Evolutionary conservation across 2,113 vertebrate genomes (phyloP).

Genomic region (Panthera leo): DNA sequence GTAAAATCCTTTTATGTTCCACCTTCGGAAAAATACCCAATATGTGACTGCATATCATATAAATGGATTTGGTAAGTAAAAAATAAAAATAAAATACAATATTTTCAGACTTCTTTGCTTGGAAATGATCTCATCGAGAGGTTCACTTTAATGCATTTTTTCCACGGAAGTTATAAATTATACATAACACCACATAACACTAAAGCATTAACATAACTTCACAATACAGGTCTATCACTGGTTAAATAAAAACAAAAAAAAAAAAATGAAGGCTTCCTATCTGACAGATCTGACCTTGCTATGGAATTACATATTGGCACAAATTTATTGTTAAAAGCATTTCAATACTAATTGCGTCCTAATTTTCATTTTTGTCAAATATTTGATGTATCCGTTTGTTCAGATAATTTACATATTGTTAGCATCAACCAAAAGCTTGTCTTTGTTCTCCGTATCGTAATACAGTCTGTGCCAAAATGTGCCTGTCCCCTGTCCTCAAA

Average conservation of each 20-base stretch:
- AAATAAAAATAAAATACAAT: slow-evolving; percentile 42
- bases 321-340: slow-evolving; percentile 41
- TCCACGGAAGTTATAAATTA: slow-evolving; percentile 79
- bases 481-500: background rate
- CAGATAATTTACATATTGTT: background rate
- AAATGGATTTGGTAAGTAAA: slow-evolving; percentile 71
- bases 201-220: slow-evolving; percentile 82
- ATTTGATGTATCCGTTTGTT: background rate
- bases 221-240: slow-evolving; percentile 65
- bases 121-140: slow-evolving; percentile 76
- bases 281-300: slow-evolving; percentile 4
- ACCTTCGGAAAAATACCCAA: slow-evolving; percentile 45
- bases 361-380: slow-evolving; percentile 29
- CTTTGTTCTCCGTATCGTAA: background rate
- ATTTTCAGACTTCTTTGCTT: slow-evolving; percentile 72
- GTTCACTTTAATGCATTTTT: slow-evolving; percentile 73
- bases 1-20: slow-evolving; percentile 50
- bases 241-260: slow-evolving; percentile 39
- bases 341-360: background rate
- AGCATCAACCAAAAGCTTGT: background rate
- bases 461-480: background rate
- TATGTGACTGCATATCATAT: slow-evolving; percentile 45
- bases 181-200: slow-evolving; percentile 75
- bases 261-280: slow-evolving; percentile 29
- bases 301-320: background rate